phyloP scores from a whole-genome alignment of 1,140 invertebrate species.

The Carposina sasakii region DNA sequence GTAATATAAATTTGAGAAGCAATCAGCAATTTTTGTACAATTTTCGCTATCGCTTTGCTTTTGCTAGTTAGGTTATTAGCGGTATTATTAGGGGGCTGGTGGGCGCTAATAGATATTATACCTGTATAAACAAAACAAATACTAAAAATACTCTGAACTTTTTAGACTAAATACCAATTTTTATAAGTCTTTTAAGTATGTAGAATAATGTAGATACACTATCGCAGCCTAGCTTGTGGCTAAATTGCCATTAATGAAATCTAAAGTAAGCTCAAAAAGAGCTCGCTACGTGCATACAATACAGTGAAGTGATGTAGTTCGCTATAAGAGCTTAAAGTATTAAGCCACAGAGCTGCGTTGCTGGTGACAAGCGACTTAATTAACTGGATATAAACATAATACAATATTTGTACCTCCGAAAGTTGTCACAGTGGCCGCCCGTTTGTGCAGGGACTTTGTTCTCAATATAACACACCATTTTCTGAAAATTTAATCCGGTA shows the following conservation, averaged over 20 bases:
- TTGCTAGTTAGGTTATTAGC: too few species aligned
- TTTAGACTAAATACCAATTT: conserved; percentile 34
- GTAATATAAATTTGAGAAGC: too few species aligned
- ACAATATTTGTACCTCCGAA: conserved; percentile 15
- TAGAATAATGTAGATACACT: too few species aligned
- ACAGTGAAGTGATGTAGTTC: conserved; percentile 39
- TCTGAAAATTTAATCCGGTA: not conserved
- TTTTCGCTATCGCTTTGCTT: too few species aligned
- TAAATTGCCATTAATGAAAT: conserved; percentile 35
- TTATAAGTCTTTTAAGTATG: conserved; percentile 13
- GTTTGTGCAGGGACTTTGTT: not conserved
- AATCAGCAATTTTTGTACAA: too few species aligned
- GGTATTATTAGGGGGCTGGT: too few species aligned
- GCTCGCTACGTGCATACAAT: conserved; percentile 37
- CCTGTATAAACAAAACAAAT: too few species aligned
- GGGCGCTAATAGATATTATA: too few species aligned
- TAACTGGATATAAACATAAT: conserved; percentile 40
- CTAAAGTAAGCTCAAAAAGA: conserved; percentile 35
- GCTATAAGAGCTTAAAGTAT: conserved; percentile 49
- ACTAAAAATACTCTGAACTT: too few species aligned
- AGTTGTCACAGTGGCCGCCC: not conserved
- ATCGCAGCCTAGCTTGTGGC: too few species aligned
- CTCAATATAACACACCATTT: not conserved
- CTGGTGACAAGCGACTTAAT: conserved; percentile 51
- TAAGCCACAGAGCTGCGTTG: conserved; percentile 36